Percentiles rank a stretch among this genome's conserved stretches.
Evolutionary conservation across 2,113 vertebrate species (phyloP).

Genomic region (Eira barbara): DNA sequence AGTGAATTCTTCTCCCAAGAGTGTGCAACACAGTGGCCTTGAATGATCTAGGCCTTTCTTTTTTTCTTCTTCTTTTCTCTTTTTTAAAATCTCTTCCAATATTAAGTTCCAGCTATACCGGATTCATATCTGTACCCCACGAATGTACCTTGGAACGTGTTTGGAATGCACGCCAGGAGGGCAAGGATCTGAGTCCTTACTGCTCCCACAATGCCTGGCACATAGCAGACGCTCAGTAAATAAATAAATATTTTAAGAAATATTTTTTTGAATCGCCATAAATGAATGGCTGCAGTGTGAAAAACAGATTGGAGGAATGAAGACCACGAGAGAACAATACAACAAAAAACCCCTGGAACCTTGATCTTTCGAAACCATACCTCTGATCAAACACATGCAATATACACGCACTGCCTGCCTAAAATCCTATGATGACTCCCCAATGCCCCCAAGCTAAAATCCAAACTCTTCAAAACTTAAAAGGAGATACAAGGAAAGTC

Average conservation of each 20-base stretch:
- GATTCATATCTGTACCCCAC: not conserved
- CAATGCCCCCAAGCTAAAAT: not conserved
- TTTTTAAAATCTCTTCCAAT: not conserved
- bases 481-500: not conserved
- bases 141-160: not conserved
- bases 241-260: not conserved
- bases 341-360: not conserved
- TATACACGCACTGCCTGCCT: not conserved
- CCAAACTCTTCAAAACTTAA: conserved; percentile 25
- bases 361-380: not conserved
- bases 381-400: not conserved
- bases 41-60: not conserved
- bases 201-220: not conserved
- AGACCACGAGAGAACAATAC: not conserved
- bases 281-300: not conserved
- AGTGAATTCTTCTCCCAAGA: not conserved
- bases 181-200: not conserved
- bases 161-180: not conserved
- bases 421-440: not conserved
- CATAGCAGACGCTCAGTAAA: not conserved
- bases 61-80: not conserved
- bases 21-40: not conserved
- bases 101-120: not conserved
- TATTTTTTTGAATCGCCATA: not conserved
- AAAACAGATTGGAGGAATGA: not conserved